Percentiles rank a stretch among this genome's conserved stretches.
phyloP scores from a whole-genome alignment of 2,113 vertebrate genomes.

The Microcebus murinus region DNA sequence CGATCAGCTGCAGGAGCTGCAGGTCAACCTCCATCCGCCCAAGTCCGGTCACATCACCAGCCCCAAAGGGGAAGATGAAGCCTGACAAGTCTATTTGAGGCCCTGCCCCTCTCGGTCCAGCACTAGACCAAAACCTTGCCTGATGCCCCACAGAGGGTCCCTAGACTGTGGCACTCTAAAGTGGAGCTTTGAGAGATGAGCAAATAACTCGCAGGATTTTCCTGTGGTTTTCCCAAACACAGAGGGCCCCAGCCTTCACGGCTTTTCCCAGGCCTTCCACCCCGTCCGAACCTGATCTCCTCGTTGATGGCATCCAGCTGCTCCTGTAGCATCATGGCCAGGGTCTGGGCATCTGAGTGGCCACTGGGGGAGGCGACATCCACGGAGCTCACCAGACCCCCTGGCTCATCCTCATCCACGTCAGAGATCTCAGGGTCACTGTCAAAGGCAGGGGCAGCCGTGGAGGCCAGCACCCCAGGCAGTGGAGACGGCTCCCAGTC shows the following conservation, averaged over 20 bases:
- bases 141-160: background rate
- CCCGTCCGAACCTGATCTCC: constrained; percentile 92
- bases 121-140: background rate
- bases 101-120: background rate
- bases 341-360: constrained; percentile 96
- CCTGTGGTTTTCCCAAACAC: background rate
- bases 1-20: too few relatives aligned
- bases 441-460: constrained; percentile 90
- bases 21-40: background rate
- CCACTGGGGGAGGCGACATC: constrained; percentile 93
- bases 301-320: constrained; percentile 98
- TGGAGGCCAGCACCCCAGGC: constrained; percentile 87
- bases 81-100: background rate
- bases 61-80: background rate
- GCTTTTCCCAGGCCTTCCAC: background rate
- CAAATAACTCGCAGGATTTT: rapidly evolving
- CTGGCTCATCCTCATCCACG: constrained; percentile 91
- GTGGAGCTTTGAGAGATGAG: background rate
- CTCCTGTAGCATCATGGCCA: constrained; percentile 98
- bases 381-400: constrained; percentile 88
- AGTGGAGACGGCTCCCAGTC: constrained; percentile 91
- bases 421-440: constrained; percentile 95
- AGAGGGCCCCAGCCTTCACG: background rate
- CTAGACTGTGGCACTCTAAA: background rate
- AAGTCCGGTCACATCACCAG: background rate